Percentiles rank a stretch among this genome's conserved stretches.
Conservation (phyloP, 2,113 vertebrate genomes). For the Lagopus leucura region DNA sequence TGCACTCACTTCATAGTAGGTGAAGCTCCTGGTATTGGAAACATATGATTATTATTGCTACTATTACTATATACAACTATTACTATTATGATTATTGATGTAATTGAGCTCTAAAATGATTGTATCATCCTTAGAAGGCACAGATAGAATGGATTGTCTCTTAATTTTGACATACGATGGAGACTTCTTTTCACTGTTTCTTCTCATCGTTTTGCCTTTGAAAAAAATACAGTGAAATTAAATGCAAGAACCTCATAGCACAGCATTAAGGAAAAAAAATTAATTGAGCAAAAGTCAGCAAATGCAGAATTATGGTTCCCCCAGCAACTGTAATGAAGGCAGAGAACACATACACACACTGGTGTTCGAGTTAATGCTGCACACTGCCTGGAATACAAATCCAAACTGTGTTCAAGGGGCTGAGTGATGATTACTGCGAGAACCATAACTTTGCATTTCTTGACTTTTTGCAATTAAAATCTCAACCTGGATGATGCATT, state of each 20-base stretch:
- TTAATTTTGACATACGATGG: neutral
- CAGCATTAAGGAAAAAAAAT: slow-evolving; percentile 49
- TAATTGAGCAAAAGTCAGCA: slow-evolving; percentile 72
- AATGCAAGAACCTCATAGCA: slow-evolving; percentile 36
- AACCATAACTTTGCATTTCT: slow-evolving; percentile 71
- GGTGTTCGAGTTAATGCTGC: neutral
- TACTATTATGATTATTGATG: neutral
- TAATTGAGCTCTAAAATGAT: neutral
- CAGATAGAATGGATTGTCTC: neutral
- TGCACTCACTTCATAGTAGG: neutral
- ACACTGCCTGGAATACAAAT: slow-evolving; percentile 64
- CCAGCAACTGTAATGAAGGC: slow-evolving; percentile 70
- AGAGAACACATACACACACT: slow-evolving; percentile 7
- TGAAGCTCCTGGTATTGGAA: neutral
- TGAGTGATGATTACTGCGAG: slow-evolving; percentile 66
- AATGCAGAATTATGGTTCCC: slow-evolving; percentile 72
- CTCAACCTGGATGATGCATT: slow-evolving; percentile 72
- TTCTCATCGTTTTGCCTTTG: neutral
- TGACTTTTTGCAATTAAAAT: slow-evolving; percentile 77
- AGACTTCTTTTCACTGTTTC: slow-evolving; percentile 15
- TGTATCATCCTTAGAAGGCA: neutral
- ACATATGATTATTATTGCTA: neutral
- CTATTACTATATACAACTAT: neutral
- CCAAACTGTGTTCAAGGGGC: slow-evolving; percentile 43
- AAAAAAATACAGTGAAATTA: neutral